Percentiles rank a stretch among this genome's conserved stretches.
These are phyloP conservation scores for Camponotus floridanus DNA, from an alignment of 1,140 invertebrate species.

Conservation along the genomic window DNA sequence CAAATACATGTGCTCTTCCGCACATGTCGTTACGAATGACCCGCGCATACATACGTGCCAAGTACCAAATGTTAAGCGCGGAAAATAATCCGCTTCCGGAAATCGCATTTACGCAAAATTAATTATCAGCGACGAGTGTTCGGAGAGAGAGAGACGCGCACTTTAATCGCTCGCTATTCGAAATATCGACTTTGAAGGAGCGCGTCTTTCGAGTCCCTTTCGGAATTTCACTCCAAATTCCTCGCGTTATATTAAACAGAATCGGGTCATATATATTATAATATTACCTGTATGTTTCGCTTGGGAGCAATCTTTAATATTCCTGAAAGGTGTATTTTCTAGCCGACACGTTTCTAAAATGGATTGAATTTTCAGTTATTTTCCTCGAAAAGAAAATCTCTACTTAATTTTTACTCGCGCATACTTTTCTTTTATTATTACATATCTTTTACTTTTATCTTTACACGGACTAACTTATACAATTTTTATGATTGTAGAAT, in stretches of 20 bases:
- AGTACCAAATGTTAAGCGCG: conserved; percentile 51
- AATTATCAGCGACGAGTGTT: conserved; percentile 45
- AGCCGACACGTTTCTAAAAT: background rate
- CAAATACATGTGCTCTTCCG: conserved; percentile 27
- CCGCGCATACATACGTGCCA: conserved; percentile 47
- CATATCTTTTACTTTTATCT: too few species aligned
- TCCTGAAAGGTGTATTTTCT: background rate
- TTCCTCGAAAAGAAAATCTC: background rate
- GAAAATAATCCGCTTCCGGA: conserved; percentile 60
- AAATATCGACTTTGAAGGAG: background rate
- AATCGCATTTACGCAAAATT: conserved; percentile 57
- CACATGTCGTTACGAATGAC: conserved; percentile 44
- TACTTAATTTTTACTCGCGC: too few species aligned
- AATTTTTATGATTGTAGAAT: too few species aligned
- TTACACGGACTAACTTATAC: background rate
- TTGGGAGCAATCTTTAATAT: background rate
- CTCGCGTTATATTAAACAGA: background rate
- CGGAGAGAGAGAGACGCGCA: background rate
- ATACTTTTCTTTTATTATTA: too few species aligned
- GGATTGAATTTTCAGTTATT: background rate
- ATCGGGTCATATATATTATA: background rate
- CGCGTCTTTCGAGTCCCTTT: background rate
- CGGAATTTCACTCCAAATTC: conserved; percentile 33
- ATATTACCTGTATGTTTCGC: background rate
- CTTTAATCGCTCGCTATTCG: too few species aligned